Base-by-base conservation (phyloP, 2,888 invertebrate species). In the Lasioglossum calceatum region DNA sequence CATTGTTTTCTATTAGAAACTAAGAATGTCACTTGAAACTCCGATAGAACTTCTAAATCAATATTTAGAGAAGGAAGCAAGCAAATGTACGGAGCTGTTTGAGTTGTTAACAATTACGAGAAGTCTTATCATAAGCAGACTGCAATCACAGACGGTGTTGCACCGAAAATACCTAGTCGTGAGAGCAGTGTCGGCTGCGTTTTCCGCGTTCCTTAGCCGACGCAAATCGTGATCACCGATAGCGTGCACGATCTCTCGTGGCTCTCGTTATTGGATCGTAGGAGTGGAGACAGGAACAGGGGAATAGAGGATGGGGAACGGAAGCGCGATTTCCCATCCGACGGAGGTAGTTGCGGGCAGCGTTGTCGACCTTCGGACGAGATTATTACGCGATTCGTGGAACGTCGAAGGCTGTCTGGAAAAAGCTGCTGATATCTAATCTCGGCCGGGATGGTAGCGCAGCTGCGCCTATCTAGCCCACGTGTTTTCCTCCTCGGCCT, bases 381-480 rank as follows among this genome's bases (percentile, higher is more conserved):
- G 88, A 91, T 92, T 90, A 92, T 91, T 90, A 84, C 78, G 84
- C 85, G 90, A 91, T 91, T 91, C 92, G 85, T 36, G 88, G 91
- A 92, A 91, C 90, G 83, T 81, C 85, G 87, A 88, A 88, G 91
- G 84, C 84, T 88, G 88, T 89, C 86, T 89, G 88, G 85, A 88
- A 91, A 91, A 88, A 88, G 83, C 82, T 42, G 79, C 76, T 81
- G 89, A 88, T 92, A 92, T 90, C 92, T 92, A 92, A 92, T 92
- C 92, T 88, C 85, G 72, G 81, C 54, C 75, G 81, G 85, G 83
- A 77, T 85, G 85, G 81, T 73, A 84, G 76, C 79, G 84, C 91
- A 91, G 91, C 89, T 90, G 89, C 85, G 86, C 73, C 84, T 89
- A 87, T 90, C 85, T 86, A 87, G 81, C 82, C 78, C 80, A 86